Conservation (phyloP, 2,113 vertebrate species). For the Onychorhynchus coronatus region DNA sequence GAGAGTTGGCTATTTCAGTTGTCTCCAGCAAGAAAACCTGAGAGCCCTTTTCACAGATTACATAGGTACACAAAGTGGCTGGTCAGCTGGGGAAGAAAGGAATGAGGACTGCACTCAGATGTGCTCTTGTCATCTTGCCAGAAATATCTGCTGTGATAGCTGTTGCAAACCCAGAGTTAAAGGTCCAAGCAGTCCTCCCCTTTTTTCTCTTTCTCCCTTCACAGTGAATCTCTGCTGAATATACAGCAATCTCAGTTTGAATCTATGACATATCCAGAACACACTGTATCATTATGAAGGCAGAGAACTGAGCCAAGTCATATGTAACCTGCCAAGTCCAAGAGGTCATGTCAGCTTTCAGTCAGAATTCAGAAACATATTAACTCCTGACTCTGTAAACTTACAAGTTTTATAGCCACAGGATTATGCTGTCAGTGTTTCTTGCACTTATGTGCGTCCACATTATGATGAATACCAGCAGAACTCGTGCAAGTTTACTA, state of each 20-base stretch:
- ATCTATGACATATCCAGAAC: accelerated
- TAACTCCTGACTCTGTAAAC: not conserved
- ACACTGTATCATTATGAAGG: accelerated
- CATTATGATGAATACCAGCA: not conserved
- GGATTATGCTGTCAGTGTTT: not conserved
- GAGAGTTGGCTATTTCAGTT: not conserved
- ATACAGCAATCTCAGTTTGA: not conserved
- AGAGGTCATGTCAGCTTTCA: not conserved
- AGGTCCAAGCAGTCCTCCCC: not conserved
- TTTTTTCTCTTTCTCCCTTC: not conserved
- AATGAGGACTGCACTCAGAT: not conserved
- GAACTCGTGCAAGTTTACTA: not conserved
- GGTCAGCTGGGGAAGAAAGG: not conserved
- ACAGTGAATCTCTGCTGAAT: not conserved
- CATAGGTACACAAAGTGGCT: not conserved
- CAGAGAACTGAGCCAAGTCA: not conserved
- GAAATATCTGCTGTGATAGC: not conserved
- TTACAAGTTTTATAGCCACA: not conserved
- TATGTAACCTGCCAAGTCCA: not conserved
- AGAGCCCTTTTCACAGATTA: not conserved
- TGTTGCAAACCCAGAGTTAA: not conserved
- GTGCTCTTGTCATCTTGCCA: not conserved
- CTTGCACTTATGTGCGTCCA: not conserved
- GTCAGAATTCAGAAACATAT: not conserved
- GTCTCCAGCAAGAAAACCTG: not conserved